Evolutionary conservation across 2,888 invertebrate genomes (phyloP), one percentile per base, ranked within the genome.

Genomic region (Trissolcus brochymenae): DNA sequence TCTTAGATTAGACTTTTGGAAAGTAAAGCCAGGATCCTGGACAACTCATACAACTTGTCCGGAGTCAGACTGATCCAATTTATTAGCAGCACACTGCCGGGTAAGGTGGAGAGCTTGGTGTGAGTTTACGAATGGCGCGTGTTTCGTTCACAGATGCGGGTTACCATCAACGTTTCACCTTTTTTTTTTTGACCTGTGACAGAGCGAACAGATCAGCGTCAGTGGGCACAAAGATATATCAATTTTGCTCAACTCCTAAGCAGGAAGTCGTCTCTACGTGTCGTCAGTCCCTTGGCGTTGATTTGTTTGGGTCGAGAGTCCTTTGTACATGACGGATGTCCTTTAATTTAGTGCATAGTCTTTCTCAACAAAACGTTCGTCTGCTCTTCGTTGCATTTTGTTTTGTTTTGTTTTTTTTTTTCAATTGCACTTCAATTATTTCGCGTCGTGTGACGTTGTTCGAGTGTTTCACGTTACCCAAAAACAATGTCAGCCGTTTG

Each of bases 11-110:
- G 85, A 87, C 86, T 86, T 82, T 80, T 84, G 79, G 80, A 82
- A 84, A 86, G 85, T 85, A 85, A 87, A 87, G 87, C 85, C 83
- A 70, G 84, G 82, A 84, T 83, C 11, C 83, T 83, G 82, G 84
- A 84, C 86, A 86, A 85, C 84, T 87, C 84, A 84, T 83, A 81
- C 83, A 86, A 86, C 85, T 87, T 85, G 84, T 86, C 84, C 84
- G 78, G 84, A 87, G 84, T 82, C 83, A 85, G 85, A 79, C 82
- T 87, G 88, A 88, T 88, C 87, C 86, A 88, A 88, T 88, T 88
- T 88, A 87, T 87, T 87, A 87, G 82, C 80, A 68, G 35, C 35
- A 9, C 35, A 2, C 35, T 35, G 35, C 35, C 35, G 70, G 67
- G 79, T 78, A 66, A 78, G 79, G 57, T 19, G 50, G 73, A 71